Conservation (phyloP, 2,888 invertebrate genomes). For the Petrolisthes cinctipes region DNA sequence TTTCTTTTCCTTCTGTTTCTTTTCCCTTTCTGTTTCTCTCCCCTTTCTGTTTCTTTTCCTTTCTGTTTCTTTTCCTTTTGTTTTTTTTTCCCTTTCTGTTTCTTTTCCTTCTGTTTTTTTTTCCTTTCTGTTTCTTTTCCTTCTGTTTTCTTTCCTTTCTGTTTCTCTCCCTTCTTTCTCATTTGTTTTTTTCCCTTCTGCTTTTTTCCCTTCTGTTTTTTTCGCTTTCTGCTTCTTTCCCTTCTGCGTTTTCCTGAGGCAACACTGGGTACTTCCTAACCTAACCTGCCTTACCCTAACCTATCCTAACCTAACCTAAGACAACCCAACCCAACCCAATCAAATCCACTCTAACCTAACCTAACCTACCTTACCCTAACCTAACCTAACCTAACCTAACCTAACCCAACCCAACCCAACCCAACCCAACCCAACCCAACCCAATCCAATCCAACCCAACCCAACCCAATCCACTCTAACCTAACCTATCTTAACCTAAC, state of each 20-base stretch:
- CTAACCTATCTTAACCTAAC: neutral
- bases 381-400: too few relatives aligned
- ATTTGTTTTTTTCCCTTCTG: neutral
- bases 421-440: too few relatives aligned
- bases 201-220: neutral
- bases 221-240: too few relatives aligned
- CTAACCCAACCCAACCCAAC: too few relatives aligned
- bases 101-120: neutral
- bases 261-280: too few relatives aligned
- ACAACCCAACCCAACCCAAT: too few relatives aligned
- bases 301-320: too few relatives aligned
- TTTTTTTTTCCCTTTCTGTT: neutral
- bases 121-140: neutral
- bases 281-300: too few relatives aligned
- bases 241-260: too few relatives aligned
- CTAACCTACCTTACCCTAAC: too few relatives aligned
- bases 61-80: neutral
- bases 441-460: neutral
- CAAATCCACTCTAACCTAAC: too few relatives aligned
- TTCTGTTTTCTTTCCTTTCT: neutral
- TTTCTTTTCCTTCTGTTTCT: neutral
- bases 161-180: neutral
- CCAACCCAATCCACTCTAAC: neutral
- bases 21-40: neutral
- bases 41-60: neutral